A percentile compares a stretch with the other conserved stretches of the same genome.
Evolutionary conservation across 2,113 vertebrate genomes (phyloP).

Genomic region (Microtus oregoni): DNA sequence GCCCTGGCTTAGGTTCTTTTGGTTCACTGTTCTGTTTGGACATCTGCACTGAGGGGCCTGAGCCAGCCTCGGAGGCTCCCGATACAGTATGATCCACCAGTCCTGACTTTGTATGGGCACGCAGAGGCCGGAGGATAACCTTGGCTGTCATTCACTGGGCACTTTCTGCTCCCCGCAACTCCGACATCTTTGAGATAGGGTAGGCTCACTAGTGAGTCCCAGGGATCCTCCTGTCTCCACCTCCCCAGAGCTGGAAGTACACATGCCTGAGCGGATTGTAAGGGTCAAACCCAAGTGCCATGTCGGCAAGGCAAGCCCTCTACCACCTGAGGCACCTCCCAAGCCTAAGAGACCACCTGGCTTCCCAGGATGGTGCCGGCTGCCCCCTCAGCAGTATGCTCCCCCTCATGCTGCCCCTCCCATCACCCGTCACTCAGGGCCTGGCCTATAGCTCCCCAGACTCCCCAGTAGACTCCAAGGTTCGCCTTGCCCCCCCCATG

Average conservation of each 20-base stretch:
- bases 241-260: background rate
- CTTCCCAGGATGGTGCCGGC: fast-evolving
- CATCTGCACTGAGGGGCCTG: background rate
- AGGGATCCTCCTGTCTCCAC: background rate
- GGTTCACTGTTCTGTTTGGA: background rate
- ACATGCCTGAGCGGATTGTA: too few relatives aligned
- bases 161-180: background rate
- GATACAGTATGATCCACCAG: background rate
- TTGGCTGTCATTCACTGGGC: background rate
- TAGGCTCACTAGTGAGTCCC: background rate
- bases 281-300: background rate
- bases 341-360: background rate
- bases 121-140: background rate
- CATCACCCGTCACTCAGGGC: background rate
- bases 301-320: background rate
- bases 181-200: background rate
- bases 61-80: background rate
- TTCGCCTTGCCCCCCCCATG: background rate
- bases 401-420: background rate
- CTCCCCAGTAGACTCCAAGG: background rate
- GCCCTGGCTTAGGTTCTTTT: background rate
- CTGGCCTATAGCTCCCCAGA: background rate
- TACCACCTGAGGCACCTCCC: background rate
- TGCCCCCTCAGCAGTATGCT: background rate
- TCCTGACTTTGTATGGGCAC: background rate